These are phyloP conservation scores for Oligia latruncula DNA, from an alignment of 2,888 invertebrate genomes.

Conservation along the genomic window DNA sequence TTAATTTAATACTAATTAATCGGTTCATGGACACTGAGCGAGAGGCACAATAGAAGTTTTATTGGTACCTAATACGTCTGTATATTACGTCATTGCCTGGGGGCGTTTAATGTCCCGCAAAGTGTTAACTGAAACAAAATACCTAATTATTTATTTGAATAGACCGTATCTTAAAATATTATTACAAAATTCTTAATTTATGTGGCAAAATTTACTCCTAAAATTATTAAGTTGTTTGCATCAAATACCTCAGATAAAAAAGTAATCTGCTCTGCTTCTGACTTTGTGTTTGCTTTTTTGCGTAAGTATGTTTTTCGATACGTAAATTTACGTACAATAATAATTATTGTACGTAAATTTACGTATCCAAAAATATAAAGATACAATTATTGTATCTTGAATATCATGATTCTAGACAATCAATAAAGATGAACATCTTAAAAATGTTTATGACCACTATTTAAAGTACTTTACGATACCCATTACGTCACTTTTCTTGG, in stretches of 20 bases:
- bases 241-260: neutral
- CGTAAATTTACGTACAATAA: neutral
- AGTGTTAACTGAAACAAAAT: neutral
- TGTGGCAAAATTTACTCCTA: neutral
- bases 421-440: neutral
- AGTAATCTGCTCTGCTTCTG: neutral
- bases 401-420: no score
- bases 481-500: constrained; percentile 57
- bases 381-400: neutral
- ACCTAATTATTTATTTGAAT: neutral
- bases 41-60: neutral
- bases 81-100: neutral
- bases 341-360: neutral
- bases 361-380: no score
- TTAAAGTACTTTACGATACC: constrained; percentile 28
- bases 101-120: neutral
- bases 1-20: neutral
- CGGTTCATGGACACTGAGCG: neutral
- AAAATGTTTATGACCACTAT: constrained; percentile 60
- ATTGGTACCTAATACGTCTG: neutral
- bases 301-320: neutral
- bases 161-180: neutral
- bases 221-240: neutral
- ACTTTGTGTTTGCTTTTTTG: neutral
- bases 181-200: neutral